Evolutionary conservation across 2,888 invertebrate genomes (phyloP).

Genomic region (Conchocele bisecta): DNA sequence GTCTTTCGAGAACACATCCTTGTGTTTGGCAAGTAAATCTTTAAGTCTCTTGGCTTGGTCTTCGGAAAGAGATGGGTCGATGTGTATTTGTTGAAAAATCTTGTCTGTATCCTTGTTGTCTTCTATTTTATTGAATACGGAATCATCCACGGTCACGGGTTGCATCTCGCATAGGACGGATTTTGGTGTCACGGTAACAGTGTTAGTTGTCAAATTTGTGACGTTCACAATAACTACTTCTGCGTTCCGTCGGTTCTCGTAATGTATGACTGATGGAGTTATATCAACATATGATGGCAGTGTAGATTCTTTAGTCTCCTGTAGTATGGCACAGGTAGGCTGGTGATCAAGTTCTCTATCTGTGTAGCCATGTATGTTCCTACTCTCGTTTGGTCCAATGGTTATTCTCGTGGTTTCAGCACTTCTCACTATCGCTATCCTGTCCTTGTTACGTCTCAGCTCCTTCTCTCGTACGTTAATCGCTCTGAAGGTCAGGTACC

Average conservation of each 20-base stretch:
- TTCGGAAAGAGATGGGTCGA: background rate
- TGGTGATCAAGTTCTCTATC: background rate
- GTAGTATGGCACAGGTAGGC: background rate
- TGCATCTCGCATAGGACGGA: constrained; percentile 3
- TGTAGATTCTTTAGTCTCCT: background rate
- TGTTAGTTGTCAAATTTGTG: constrained; percentile 7
- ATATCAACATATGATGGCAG: background rate
- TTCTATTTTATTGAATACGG: constrained; percentile 8
- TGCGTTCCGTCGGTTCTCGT: background rate
- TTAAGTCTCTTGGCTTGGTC: background rate
- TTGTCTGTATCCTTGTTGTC: background rate
- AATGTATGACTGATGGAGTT: background rate
- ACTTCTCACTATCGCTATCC: background rate
- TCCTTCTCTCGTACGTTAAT: no score
- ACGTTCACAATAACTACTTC: constrained; percentile 3
- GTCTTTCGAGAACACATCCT: background rate
- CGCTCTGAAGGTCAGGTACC: no score
- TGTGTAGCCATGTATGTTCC: background rate
- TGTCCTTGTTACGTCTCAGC: no score
- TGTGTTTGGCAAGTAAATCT: background rate
- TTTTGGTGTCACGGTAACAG: constrained; percentile 6
- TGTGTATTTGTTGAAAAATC: constrained; percentile 2
- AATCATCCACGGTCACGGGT: constrained; percentile 4
- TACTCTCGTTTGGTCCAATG: background rate
- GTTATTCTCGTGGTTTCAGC: background rate